These are phyloP conservation scores for Engraulis encrasicolus DNA, from an alignment of 2,113 vertebrate species.

Conservation along the genomic window DNA sequence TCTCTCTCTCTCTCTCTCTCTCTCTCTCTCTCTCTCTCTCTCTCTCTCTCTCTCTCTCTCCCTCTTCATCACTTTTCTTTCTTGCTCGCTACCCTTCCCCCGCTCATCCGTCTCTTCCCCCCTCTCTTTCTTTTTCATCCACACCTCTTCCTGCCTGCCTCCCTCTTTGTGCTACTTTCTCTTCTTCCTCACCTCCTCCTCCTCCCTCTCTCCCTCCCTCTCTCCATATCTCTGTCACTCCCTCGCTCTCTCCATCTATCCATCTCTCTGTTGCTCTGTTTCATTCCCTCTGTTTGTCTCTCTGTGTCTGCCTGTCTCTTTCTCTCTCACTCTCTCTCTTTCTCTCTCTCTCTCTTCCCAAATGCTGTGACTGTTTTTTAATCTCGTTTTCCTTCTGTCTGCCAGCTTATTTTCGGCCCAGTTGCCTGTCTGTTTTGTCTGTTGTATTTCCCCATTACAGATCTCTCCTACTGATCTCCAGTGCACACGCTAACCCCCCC, in stretches of 20 bases:
- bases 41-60: neutral
- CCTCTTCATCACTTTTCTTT: neutral
- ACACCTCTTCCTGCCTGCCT: neutral
- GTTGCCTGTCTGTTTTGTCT: no score
- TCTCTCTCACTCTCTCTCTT: neutral
- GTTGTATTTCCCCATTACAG: no score
- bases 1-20: neutral
- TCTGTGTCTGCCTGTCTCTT: no score
- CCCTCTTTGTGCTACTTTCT: neutral
- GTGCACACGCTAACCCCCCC: no score
- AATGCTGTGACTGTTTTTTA: no score
- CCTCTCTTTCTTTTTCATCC: neutral
- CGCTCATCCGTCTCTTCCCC: neutral
- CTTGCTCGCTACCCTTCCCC: neutral
- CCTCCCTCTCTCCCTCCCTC: neutral
- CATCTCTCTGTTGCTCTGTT: conserved; percentile 10
- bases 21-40: neutral
- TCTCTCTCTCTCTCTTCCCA: neutral
- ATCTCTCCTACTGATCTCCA: no score
- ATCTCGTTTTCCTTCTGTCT: no score
- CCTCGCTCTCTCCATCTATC: neutral
- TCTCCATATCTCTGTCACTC: neutral
- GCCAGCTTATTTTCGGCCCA: no score
- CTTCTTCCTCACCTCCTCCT: neutral
- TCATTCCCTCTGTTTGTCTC: conserved; percentile 26